Percentiles rank a stretch among this genome's conserved stretches.
These are phyloP conservation scores for Tretioscincus oriximinensis DNA, from an alignment of 2,113 vertebrate genomes.

Conservation along the genomic window DNA sequence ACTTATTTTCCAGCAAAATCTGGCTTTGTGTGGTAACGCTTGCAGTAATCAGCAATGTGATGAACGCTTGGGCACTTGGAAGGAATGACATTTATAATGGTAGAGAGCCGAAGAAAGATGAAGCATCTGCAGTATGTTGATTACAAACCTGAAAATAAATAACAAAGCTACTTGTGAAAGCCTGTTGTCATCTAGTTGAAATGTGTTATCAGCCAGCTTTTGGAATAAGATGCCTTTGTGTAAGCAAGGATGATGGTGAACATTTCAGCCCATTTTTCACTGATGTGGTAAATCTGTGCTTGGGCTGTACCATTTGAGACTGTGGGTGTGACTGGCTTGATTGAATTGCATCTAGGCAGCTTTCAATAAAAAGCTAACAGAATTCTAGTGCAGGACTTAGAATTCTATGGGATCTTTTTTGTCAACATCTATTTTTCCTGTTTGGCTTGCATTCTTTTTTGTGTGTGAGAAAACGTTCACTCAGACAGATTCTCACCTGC, in stretches of 20 bases:
- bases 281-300: neutral
- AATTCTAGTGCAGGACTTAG: neutral
- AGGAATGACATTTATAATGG: neutral
- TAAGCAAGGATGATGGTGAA: neutral
- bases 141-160: neutral
- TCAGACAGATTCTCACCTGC: neutral
- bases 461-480: neutral
- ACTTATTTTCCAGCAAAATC: conserved; percentile 2
- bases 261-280: neutral
- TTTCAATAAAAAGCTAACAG: neutral
- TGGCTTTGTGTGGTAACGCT: neutral
- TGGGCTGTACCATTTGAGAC: neutral
- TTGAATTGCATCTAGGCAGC: neutral
- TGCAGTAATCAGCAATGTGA: conserved; percentile 14
- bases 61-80: conserved; percentile 8
- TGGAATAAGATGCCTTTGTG: neutral
- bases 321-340: neutral
- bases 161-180: neutral
- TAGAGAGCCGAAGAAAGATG: neutral
- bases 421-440: neutral
- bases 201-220: neutral
- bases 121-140: neutral
- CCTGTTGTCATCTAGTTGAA: neutral
- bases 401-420: neutral
- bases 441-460: neutral